Base-by-base conservation (phyloP, 92 coral and sea anemone species). In the Actinernus sp. region DNA sequence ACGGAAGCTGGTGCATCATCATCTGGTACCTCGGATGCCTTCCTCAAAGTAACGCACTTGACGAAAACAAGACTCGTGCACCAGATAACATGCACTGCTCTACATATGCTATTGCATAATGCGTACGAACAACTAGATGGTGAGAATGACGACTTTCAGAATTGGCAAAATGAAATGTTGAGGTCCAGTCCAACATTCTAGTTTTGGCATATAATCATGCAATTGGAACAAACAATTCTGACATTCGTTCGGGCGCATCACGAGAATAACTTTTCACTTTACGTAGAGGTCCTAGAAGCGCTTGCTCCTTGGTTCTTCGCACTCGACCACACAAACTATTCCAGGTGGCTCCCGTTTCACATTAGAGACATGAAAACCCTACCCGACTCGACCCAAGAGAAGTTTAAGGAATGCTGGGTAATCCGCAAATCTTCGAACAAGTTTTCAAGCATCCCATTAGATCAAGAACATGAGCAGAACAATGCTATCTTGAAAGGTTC, bases 301-400 rank as follows among this genome's bases (percentile, higher is more conserved):
- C 76, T 76, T 1, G 50, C 37, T n/a, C 84, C 65, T 36, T 46
- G 68, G 60, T 67, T 78, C 47, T 78, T 78, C 29, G 85, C 77
- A 45, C 49, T 67, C 10, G 84, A 77, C 38, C 76, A 77, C 28
- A 39, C 46, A 11, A 75, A 75, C 31, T 65, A 76, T 32, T 20
- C 83, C 18, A 59, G 66, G 23, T 59, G 66, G 66, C 49, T 59
- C 17, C 60, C 60, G 4, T n/a, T 63, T 27, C 70, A 63, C 29
- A 63, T 63, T 27, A 26, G 58, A 46, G 71, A 64, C 26, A 46
- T 64, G 65, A 31, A 52, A 21, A 20, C 7, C 30, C 26, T 55
- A 31, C 73, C 74, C n/a, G 49, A 16, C 3, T 6, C 65, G 13
- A 21, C 53, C 3, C 41, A 68, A 68, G 71, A 78, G 4, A 12